Conservation (phyloP, 2,888 invertebrate species). For the Acleris cristana region DNA sequence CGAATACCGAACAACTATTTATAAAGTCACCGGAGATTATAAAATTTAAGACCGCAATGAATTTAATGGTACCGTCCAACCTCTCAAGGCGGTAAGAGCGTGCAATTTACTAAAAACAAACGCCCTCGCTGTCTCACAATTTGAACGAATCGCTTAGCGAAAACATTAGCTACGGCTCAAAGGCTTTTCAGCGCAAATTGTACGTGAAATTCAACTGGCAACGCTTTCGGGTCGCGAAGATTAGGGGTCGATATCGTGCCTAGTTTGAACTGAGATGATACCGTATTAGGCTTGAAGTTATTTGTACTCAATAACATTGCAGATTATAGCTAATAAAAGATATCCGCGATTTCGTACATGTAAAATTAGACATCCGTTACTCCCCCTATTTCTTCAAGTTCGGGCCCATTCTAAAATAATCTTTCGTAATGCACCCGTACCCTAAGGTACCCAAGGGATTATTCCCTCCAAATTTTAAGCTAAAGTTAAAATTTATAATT, state of each 20-base stretch:
- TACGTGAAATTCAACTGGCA: conserved; percentile 77
- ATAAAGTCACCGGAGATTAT: conserved; percentile 35
- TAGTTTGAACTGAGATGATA: conserved; percentile 58
- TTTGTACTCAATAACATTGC: conserved; percentile 4
- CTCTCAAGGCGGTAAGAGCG: conserved; percentile 51
- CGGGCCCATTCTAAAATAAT: too few relatives aligned
- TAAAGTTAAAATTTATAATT: too few relatives aligned
- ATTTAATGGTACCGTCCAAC: conserved; percentile 49
- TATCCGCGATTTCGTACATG: too few relatives aligned
- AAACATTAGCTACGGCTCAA: conserved; percentile 78
- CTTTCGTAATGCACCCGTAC: too few relatives aligned
- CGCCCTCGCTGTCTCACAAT: conserved; percentile 55
- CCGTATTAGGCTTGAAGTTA: conserved; percentile 42
- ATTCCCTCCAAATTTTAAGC: too few relatives aligned
- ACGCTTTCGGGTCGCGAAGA: conserved; percentile 62
- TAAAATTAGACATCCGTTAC: too few relatives aligned
- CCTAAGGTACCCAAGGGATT: too few relatives aligned
- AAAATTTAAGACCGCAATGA: conserved; percentile 51
- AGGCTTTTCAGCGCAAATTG: conserved; percentile 78
- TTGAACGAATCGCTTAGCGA: conserved; percentile 75
- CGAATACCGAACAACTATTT: conserved; percentile 34
- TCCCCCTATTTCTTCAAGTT: too few relatives aligned
- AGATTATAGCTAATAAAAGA: too few relatives aligned
- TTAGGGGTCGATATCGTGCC: conserved; percentile 54
- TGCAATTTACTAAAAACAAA: conserved; percentile 61